These are phyloP conservation scores for Sinodicranocentrus sp. DNA, from an alignment of 2,888 invertebrate species.

Conservation along the genomic window DNA sequence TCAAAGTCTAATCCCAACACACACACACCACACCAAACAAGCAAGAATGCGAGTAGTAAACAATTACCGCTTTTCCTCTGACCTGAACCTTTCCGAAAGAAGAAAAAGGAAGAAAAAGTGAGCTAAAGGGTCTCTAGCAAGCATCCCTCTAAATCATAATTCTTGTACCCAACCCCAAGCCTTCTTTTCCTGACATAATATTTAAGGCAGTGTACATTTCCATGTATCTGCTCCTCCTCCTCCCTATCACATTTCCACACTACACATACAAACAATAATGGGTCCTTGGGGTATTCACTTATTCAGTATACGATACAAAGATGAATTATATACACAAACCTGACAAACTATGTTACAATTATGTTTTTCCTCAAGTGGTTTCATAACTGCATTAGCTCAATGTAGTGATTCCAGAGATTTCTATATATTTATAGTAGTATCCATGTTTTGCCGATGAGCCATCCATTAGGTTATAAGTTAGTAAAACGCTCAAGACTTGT, in stretches of 20 bases:
- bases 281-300: slow-evolving; percentile 56
- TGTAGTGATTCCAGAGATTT: slow-evolving; percentile 55
- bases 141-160: slow-evolving; percentile 50
- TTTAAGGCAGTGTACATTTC: slow-evolving; percentile 49
- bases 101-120: slow-evolving; percentile 24
- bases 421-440: slow-evolving; percentile 49
- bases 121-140: slow-evolving; percentile 32
- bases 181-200: slow-evolving; percentile 36
- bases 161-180: background rate
- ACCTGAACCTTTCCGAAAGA: slow-evolving; percentile 42
- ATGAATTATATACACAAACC: slow-evolving; percentile 21
- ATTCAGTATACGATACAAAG: slow-evolving; percentile 22
- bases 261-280: slow-evolving; percentile 56
- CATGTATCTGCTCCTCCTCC: slow-evolving; percentile 31
- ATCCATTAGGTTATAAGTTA: no score
- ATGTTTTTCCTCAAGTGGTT: slow-evolving; percentile 60
- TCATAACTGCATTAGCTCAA: slow-evolving; percentile 61
- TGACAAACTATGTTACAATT: slow-evolving; percentile 40
- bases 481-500: background rate
- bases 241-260: background rate
- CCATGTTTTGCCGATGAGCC: no score
- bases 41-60: slow-evolving; percentile 51
- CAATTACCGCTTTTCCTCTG: slow-evolving; percentile 52
- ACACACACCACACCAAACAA: slow-evolving; percentile 1
- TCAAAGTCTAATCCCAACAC: slow-evolving; percentile 49